Evolutionary conservation across 2,797 vertebrate species (phyloP).

Genomic region (Lithobates pipiens): DNA sequence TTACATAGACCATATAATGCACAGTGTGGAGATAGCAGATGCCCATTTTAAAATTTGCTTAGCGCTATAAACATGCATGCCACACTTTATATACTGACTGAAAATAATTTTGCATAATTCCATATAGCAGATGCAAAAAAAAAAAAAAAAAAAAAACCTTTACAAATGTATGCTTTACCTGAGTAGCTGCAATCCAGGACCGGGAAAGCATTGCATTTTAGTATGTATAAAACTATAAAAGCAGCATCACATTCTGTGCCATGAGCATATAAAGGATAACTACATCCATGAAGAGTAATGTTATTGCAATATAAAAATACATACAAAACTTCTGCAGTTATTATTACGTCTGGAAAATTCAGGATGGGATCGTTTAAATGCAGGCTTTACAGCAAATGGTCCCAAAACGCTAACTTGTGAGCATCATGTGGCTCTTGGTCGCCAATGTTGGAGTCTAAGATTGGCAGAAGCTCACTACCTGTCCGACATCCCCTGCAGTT

Average conservation of each 20-base stretch:
- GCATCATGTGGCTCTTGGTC: neutral
- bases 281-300: neutral
- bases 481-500: too few species aligned
- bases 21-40: neutral
- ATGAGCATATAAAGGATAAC: neutral
- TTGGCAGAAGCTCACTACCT: too few species aligned
- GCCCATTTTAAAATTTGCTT: neutral
- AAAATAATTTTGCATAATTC: neutral
- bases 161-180: neutral
- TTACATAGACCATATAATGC: neutral
- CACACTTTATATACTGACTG: neutral
- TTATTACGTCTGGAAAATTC: neutral
- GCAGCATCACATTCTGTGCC: neutral
- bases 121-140: neutral
- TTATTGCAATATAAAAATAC: neutral
- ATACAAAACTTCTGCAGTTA: neutral
- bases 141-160: neutral
- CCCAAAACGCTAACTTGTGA: neutral
- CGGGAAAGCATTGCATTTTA: neutral
- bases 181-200: neutral
- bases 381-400: neutral
- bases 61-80: conserved; percentile 24
- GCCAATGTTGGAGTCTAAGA: too few species aligned
- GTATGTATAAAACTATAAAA: neutral
- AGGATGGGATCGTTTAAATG: neutral